phyloP scores from a whole-genome alignment of 2,113 vertebrate genomes.

The Steatornis caripensis region DNA sequence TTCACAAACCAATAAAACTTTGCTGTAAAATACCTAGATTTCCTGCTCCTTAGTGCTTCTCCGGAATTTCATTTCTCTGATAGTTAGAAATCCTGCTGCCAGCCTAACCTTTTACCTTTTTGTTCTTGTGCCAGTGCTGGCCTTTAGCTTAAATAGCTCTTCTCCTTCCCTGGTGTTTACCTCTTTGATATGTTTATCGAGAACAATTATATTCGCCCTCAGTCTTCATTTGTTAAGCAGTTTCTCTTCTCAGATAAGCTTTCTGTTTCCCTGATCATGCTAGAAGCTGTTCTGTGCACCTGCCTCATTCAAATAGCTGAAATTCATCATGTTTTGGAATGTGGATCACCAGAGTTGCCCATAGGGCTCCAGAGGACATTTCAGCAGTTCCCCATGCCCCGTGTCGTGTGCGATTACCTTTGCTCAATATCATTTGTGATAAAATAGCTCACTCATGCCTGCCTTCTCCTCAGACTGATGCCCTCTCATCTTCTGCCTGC shows the following conservation, averaged over 20 bases:
- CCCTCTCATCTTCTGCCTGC: not conserved
- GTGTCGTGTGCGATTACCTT: not conserved
- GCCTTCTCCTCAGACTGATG: not conserved
- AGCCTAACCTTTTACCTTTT: not conserved
- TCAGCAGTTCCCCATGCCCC: fast-evolving
- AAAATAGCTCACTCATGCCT: not conserved
- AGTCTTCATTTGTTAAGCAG: constrained; percentile 15
- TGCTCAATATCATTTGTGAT: not conserved
- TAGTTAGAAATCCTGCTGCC: not conserved
- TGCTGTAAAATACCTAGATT: not conserved
- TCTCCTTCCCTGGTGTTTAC: not conserved
- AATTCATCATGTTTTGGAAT: not conserved
- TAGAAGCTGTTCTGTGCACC: not conserved
- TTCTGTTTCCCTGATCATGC: not conserved
- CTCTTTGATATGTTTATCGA: constrained; percentile 41
- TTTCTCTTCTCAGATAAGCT: constrained; percentile 2
- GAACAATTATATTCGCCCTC: constrained; percentile 18
- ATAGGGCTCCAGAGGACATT: not conserved
- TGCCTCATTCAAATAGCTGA: not conserved
- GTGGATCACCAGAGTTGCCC: not conserved
- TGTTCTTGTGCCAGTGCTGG: constrained; percentile 10
- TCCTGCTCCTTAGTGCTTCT: not conserved
- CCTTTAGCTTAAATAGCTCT: constrained; percentile 28
- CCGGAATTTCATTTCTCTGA: not conserved
- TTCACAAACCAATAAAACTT: not conserved